phyloP scores from a whole-genome alignment of 2,888 invertebrate species.

The Julus scandinavius region DNA sequence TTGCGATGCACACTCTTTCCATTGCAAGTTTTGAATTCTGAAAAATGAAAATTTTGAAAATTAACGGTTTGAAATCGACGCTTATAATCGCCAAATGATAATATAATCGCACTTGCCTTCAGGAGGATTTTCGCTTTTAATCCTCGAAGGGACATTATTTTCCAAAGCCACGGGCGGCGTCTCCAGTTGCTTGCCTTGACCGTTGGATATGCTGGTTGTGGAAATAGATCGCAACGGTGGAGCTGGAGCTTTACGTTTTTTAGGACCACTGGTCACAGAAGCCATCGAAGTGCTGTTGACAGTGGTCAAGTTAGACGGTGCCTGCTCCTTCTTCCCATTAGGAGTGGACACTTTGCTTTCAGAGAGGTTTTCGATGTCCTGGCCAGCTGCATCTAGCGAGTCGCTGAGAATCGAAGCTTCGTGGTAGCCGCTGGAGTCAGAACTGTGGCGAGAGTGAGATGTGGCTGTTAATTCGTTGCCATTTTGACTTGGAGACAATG shows the following conservation, averaged over 20 bases:
- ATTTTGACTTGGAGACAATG: constrained; percentile 65
- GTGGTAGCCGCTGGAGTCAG: constrained; percentile 79
- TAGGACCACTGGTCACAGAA: constrained; percentile 64
- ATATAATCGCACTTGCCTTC: constrained; percentile 47
- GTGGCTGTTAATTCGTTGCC: constrained; percentile 60
- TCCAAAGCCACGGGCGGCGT: background rate
- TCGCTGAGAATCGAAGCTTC: constrained; percentile 76
- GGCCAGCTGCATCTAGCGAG: constrained; percentile 62
- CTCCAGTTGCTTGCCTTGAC: background rate
- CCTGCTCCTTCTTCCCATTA: background rate
- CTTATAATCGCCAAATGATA: background rate
- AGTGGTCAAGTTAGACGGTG: constrained; percentile 41
- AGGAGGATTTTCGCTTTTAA: background rate
- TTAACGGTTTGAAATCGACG: background rate
- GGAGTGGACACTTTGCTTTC: background rate
- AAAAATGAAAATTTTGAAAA: background rate
- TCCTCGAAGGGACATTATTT: background rate
- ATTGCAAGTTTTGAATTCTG: background rate
- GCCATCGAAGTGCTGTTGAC: constrained; percentile 52
- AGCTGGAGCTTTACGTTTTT: constrained; percentile 73
- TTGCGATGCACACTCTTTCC: constrained; percentile 2
- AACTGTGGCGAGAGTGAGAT: constrained; percentile 76
- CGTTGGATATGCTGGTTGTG: background rate
- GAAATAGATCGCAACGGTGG: constrained; percentile 66
- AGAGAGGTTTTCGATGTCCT: background rate